Evolutionary conservation across 1,140 invertebrate genomes (phyloP).

Genomic region (Cydia amplana): DNA sequence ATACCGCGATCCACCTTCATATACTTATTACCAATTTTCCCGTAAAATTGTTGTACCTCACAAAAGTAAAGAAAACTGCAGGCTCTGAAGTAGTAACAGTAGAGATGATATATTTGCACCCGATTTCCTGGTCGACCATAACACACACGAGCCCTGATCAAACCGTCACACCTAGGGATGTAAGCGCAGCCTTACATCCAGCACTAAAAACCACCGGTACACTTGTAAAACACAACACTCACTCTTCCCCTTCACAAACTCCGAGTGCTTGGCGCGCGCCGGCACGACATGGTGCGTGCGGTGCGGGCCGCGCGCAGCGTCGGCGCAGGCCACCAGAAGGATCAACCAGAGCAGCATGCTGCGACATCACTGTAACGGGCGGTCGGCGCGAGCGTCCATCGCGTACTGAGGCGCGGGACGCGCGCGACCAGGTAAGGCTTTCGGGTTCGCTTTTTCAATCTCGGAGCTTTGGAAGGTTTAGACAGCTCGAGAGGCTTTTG

Average conservation of each 20-base stretch:
- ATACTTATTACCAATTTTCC: too few species aligned
- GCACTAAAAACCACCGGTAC: slow-evolving; percentile 34
- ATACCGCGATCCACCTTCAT: not conserved
- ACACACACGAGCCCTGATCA: not conserved
- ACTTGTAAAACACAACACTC: slow-evolving; percentile 51
- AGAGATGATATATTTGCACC: not conserved
- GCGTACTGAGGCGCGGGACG: slow-evolving; percentile 54
- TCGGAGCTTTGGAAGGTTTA: slow-evolving; percentile 37
- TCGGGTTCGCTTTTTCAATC: slow-evolving; percentile 53
- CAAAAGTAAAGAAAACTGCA: not conserved
- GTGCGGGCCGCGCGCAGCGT: slow-evolving; percentile 54
- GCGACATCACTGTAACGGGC: slow-evolving; percentile 75
- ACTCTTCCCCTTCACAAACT: slow-evolving; percentile 78
- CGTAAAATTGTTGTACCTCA: too few species aligned
- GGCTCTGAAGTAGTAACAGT: not conserved
- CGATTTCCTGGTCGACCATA: not conserved
- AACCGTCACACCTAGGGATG: not conserved
- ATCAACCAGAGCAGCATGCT: slow-evolving; percentile 69
- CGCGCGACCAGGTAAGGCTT: slow-evolving; percentile 52
- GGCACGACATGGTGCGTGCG: slow-evolving; percentile 54
- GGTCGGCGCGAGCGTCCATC: slow-evolving; percentile 65
- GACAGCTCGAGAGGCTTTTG: slow-evolving; percentile 52
- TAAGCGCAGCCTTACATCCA: slow-evolving; percentile 32
- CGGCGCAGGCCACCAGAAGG: slow-evolving; percentile 47
- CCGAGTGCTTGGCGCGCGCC: slow-evolving; percentile 65